A percentile compares a stretch with the other conserved stretches of the same genome.
These are phyloP conservation scores for Hydra vulgaris DNA, from an alignment of 30 jellyfish, hydroid and myxozoan species.

Conservation along the genomic window DNA sequence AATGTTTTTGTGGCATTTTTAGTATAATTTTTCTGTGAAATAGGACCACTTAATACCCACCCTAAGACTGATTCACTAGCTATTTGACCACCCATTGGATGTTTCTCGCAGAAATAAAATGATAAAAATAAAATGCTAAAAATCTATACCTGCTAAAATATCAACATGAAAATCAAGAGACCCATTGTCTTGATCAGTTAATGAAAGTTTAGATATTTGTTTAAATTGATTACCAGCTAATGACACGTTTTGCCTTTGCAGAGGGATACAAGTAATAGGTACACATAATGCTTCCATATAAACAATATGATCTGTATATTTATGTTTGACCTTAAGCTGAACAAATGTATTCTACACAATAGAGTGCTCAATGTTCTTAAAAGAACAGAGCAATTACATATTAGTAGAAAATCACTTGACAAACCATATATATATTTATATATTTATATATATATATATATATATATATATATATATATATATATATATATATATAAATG, in stretches of 20 bases:
- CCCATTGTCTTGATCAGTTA: too few species aligned
- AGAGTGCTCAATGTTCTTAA: background rate
- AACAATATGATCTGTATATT: background rate
- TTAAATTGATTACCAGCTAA: too few species aligned
- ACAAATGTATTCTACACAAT: background rate
- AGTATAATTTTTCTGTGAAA: background rate
- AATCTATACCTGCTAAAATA: background rate
- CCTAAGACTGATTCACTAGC: constrained; percentile 1
- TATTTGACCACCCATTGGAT: background rate
- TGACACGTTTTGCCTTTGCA: too few species aligned
- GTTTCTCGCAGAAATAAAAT: background rate
- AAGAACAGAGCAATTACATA: too few species aligned
- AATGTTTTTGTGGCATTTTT: background rate
- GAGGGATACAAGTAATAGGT: background rate
- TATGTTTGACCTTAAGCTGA: background rate
- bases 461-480: too few species aligned
- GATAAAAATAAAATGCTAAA: too few species aligned
- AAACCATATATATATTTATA: too few species aligned
- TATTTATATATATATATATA: background rate
- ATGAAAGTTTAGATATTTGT: too few species aligned
- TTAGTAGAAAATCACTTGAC: too few species aligned
- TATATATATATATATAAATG: too few species aligned
- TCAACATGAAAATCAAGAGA: background rate
- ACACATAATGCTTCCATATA: background rate
- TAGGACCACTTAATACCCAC: constrained; percentile 13